Evolutionary conservation across 2,797 vertebrate genomes (phyloP).

Genomic region (Crocodylus rhombifer): DNA sequence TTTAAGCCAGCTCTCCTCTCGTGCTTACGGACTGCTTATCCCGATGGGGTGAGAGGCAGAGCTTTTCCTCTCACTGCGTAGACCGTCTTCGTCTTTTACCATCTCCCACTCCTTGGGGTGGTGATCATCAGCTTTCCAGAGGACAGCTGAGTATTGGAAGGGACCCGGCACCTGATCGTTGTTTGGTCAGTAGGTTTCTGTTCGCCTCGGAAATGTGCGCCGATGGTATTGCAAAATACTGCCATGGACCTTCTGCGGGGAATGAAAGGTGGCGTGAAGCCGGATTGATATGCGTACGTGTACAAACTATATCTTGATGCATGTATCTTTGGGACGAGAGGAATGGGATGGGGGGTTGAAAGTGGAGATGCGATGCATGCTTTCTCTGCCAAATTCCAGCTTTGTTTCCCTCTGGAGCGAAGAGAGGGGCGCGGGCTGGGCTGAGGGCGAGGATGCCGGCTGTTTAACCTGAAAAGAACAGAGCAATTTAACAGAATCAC

Average conservation of each 20-base stretch:
- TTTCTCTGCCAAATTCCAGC: neutral
- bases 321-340: neutral
- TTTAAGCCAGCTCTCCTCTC: neutral
- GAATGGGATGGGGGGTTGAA: neutral
- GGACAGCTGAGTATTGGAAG: neutral
- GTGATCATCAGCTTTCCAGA: neutral
- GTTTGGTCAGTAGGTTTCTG: neutral
- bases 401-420: neutral
- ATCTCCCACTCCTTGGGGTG: neutral
- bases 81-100: neutral
- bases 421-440: neutral
- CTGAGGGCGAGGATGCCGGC: neutral
- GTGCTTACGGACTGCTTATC: neutral
- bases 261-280: neutral
- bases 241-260: neutral
- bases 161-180: neutral
- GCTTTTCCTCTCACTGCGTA: neutral
- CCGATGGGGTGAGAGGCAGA: rapidly evolving
- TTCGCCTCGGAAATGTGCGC: neutral
- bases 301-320: neutral
- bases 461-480: neutral
- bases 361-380: neutral
- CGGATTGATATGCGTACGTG: neutral
- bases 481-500: conserved; percentile 19
- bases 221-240: neutral